Evolutionary conservation across 64 coral and sea anemone genomes (phyloP).

Genomic region (Stylophora pistillata): DNA sequence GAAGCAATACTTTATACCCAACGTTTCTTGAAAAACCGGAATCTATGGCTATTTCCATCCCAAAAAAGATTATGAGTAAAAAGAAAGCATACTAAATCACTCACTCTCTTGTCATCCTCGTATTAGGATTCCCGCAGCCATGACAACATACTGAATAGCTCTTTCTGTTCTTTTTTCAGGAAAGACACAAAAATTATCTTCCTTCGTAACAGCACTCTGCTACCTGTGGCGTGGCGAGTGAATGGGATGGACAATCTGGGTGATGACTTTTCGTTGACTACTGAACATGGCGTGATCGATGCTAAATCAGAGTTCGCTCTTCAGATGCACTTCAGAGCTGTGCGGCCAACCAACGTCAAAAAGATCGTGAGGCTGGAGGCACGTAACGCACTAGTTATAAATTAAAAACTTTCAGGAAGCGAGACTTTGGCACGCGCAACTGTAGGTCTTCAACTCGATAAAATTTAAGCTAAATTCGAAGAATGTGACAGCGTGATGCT

Average conservation of each 20-base stretch:
- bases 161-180: constrained; percentile 25
- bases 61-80: too few species aligned
- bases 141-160: background rate
- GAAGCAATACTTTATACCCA: too few species aligned
- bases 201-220: constrained; percentile 94
- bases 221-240: constrained; percentile 89
- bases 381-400: background rate
- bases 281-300: constrained; percentile 89
- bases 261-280: constrained; percentile 95
- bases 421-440: background rate
- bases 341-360: constrained; percentile 84
- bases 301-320: constrained; percentile 93
- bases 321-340: constrained; percentile 95
- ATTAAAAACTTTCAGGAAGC: background rate
- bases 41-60: background rate
- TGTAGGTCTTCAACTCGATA: too few species aligned
- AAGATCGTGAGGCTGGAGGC: constrained; percentile 94
- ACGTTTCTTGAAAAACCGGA: background rate
- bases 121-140: too few species aligned
- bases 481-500: too few species aligned
- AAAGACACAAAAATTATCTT: constrained; percentile 96
- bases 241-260: constrained; percentile 98
- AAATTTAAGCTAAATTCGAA: too few species aligned
- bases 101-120: too few species aligned
- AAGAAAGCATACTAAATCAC: too few species aligned